These are phyloP conservation scores for Gasteruption jaculator DNA, from an alignment of 2,888 invertebrate genomes.

Conservation along the genomic window DNA sequence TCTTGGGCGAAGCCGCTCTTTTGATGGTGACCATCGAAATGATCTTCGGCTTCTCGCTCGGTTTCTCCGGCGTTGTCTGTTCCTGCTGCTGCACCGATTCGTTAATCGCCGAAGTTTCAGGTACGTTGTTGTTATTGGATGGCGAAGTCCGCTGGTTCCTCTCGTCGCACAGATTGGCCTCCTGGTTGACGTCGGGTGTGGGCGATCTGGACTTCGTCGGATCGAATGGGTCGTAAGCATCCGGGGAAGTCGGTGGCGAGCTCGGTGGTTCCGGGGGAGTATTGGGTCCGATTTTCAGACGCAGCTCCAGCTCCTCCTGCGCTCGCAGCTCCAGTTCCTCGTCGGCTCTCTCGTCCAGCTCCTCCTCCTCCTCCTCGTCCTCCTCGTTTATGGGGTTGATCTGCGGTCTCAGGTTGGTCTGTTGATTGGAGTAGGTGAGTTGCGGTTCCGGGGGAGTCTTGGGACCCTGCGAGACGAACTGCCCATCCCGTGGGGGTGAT, in stretches of 20 bases:
- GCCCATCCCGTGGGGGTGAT: constrained; percentile 38
- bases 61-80: constrained; percentile 27
- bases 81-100: constrained; percentile 30
- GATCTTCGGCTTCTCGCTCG: constrained; percentile 45
- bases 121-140: constrained; percentile 39
- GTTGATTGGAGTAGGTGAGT: constrained; percentile 59
- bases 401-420: constrained; percentile 41
- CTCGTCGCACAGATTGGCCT: constrained; percentile 34
- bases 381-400: constrained; percentile 63
- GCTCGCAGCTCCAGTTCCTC: constrained; percentile 48
- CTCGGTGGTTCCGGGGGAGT: constrained; percentile 68
- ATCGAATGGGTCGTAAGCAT: constrained; percentile 88
- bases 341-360: constrained; percentile 42
- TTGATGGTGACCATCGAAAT: constrained; percentile 49
- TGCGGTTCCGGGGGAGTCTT: constrained; percentile 74
- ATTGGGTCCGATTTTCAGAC: constrained; percentile 61
- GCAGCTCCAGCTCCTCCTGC: constrained; percentile 44
- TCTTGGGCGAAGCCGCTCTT: constrained; percentile 39
- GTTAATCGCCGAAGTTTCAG: constrained; percentile 23
- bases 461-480: constrained; percentile 56
- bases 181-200: constrained; percentile 52
- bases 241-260: constrained; percentile 69
- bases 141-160: constrained; percentile 46
- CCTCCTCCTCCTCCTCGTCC: constrained; percentile 42
- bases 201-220: constrained; percentile 78